Evolutionary conservation across 2,797 vertebrate species (phyloP), one percentile per base, ranked within the genome.

Genomic region (Anniella stebbinsi): DNA sequence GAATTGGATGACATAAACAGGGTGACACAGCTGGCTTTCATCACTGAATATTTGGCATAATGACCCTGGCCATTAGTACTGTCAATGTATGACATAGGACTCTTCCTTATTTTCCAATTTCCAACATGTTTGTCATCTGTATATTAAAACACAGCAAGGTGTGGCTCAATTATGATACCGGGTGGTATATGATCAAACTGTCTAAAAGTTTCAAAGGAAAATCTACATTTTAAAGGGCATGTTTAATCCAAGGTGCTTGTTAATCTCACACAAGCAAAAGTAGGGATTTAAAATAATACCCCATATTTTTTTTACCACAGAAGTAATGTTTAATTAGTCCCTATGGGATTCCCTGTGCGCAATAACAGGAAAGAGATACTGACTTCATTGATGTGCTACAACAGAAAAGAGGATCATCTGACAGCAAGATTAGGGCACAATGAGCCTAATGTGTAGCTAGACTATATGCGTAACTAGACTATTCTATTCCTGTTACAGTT

Each of bases 321-420:
- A 81, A 92, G 85, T 81, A 87, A 88, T 88, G 85, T 82, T 48
- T 94, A 94, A 94, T 94, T 93, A 93, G 78, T 90, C 89, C 87
- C 83, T 28, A 0, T 69, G 88, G 94, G 92, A 89, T 94, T 95
- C 87, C 70, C 63, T 3, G 67, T 48, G 30, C 81, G 80, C 72
- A 18, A 0, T 89, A 87, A 77, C 3, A 88, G 87, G 78, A 69
- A 88, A 70, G 8, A 38, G 84, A 82, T 87, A 86, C 80, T 94
- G 92, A 94, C 84, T 93, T 88, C 21, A 86, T 54, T 78, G 86
- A 87, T 87, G 85, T 76, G n/a, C 67, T 90, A 80, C 33, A 91
- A 93, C 80, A 66, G 81, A 12, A 93, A 92, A 92, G 54, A 93
- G 28, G 86, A 89, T 90, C 90, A 96, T 83, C 87, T 90, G 73